Percentiles rank a stretch among this genome's conserved stretches.
These are phyloP conservation scores for Coregonus sp. DNA, from an alignment of 2,797 vertebrate species.

Conservation along the genomic window DNA sequence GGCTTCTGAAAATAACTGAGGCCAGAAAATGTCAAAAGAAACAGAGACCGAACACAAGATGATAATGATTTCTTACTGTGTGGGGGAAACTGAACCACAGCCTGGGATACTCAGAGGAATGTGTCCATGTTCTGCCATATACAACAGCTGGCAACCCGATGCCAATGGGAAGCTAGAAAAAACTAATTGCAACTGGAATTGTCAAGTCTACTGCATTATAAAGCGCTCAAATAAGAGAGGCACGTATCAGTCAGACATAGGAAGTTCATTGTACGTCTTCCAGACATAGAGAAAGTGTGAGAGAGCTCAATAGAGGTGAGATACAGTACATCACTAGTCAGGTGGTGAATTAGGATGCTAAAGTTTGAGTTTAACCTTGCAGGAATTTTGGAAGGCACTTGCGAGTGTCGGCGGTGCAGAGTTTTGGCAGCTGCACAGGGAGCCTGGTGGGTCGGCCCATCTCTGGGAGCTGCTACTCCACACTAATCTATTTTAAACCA, in stretches of 20 bases:
- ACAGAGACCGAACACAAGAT: neutral
- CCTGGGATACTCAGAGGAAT: constrained; percentile 6
- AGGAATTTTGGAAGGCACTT: constrained; percentile 86
- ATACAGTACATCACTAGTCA: constrained; percentile 48
- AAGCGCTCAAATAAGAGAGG: constrained; percentile 29
- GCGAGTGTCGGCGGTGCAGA: constrained; percentile 73
- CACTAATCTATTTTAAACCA: constrained; percentile 89
- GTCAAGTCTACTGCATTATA: constrained; percentile 19
- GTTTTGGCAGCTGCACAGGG: constrained; percentile 83
- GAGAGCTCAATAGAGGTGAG: neutral
- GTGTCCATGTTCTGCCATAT: constrained; percentile 15
- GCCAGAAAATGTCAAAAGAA: neutral
- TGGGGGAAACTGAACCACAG: constrained; percentile 12
- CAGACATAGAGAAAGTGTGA: neutral
- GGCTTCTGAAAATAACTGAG: constrained; percentile 3
- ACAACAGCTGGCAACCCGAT: constrained; percentile 30
- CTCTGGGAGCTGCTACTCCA: constrained; percentile 81
- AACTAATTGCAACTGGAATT: constrained; percentile 35
- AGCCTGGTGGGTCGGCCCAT: constrained; percentile 82
- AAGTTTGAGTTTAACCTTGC: constrained; percentile 88
- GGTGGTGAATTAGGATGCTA: constrained; percentile 66
- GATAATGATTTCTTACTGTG: constrained; percentile 10
- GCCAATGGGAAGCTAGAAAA: constrained; percentile 29
- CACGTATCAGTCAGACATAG: constrained; percentile 35
- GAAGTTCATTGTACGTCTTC: constrained; percentile 9